Percentiles rank a stretch among this genome's conserved stretches.
Evolutionary conservation across 2,113 vertebrate species (phyloP).

Genomic region (Phyllostomus discolor): DNA sequence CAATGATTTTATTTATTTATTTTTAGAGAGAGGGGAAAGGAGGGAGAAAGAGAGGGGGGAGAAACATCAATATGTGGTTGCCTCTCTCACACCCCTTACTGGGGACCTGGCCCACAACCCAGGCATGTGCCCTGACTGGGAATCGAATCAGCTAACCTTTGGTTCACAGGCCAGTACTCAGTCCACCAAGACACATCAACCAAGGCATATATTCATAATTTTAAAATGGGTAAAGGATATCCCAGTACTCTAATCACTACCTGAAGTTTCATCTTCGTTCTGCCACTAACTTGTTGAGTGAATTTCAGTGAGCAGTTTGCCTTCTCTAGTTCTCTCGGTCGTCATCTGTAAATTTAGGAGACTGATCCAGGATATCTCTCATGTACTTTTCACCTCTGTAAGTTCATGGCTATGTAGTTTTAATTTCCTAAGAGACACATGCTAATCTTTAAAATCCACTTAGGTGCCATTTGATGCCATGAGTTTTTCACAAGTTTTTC

Average conservation of each 20-base stretch:
- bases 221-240: neutral
- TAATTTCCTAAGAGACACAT: neutral
- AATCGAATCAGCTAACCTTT: too few relatives aligned
- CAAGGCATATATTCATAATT: neutral
- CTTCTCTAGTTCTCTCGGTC: neutral
- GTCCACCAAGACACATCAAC: too few relatives aligned
- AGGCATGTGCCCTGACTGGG: too few relatives aligned
- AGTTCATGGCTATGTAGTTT: neutral
- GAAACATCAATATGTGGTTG: too few relatives aligned
- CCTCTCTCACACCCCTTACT: too few relatives aligned
- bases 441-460: slow-evolving; percentile 22
- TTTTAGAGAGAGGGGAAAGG: too few relatives aligned
- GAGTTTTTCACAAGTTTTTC: slow-evolving; percentile 43
- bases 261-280: neutral
- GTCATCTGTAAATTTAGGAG: neutral
- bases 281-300: neutral
- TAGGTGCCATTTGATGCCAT: neutral
- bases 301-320: neutral
- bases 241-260: neutral
- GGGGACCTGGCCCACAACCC: too few relatives aligned
- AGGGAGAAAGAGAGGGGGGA: too few relatives aligned
- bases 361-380: neutral
- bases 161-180: too few relatives aligned
- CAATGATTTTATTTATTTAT: too few relatives aligned
- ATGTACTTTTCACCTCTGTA: slow-evolving; percentile 11